Evolutionary conservation across 2,797 vertebrate genomes (phyloP).

Genomic region (Alfaro cultratus): DNA sequence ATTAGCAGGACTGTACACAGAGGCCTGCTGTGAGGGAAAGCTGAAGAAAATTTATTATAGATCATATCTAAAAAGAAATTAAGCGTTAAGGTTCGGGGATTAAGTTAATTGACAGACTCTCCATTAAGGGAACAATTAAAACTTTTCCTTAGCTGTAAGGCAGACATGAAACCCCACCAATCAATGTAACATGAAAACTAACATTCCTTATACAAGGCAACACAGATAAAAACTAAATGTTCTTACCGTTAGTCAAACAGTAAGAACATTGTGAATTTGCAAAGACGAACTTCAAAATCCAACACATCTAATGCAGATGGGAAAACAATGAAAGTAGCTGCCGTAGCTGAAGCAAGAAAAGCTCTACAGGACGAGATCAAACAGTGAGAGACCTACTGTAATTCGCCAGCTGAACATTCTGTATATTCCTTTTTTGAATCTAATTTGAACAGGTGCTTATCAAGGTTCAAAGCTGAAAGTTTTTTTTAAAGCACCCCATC

Average conservation of each 20-base stretch:
- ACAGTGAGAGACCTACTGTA: slow-evolving; percentile 21
- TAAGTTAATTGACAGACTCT: slow-evolving; percentile 25
- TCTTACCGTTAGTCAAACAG: slow-evolving; percentile 55
- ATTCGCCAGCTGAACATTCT: slow-evolving; percentile 7
- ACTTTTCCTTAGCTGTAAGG: slow-evolving; percentile 35
- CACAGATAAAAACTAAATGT: slow-evolving; percentile 44
- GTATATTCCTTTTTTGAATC: slow-evolving; percentile 17
- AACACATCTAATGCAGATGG: slow-evolving; percentile 31
- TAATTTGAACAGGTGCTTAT: slow-evolving; percentile 35
- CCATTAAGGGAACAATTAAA: slow-evolving; percentile 48
- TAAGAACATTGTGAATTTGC: slow-evolving; percentile 37
- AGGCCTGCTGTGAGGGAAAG: background rate
- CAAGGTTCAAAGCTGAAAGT: slow-evolving; percentile 37
- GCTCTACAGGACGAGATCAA: slow-evolving; percentile 31
- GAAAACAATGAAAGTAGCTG: slow-evolving; percentile 40
- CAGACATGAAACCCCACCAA: slow-evolving; percentile 38
- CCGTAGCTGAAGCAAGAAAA: slow-evolving; percentile 34
- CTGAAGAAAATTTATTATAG: slow-evolving; percentile 33
- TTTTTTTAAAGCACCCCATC: slow-evolving; percentile 18
- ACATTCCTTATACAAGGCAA: slow-evolving; percentile 67
- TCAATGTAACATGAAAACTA: slow-evolving; percentile 68
- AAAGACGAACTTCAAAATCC: slow-evolving; percentile 63
- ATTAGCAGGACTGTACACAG: background rate
- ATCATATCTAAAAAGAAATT: slow-evolving; percentile 37
- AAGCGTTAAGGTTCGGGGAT: background rate